Evolutionary conservation across 2,797 vertebrate genomes (phyloP).

Genomic region (Anableps anableps): DNA sequence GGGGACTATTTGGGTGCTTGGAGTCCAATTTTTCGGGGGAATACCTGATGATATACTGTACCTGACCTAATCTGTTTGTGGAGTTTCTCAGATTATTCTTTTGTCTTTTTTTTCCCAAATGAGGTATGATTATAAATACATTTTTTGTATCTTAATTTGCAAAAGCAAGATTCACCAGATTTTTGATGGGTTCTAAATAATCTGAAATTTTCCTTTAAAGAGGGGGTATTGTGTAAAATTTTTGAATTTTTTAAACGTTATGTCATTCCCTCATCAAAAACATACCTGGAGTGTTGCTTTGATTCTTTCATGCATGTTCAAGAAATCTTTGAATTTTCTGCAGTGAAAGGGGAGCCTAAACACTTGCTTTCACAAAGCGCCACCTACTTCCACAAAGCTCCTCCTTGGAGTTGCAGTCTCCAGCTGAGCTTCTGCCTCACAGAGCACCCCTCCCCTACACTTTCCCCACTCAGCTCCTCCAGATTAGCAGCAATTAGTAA

Average conservation of each 20-base stretch:
- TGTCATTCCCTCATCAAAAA: background rate
- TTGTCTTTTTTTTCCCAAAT: background rate
- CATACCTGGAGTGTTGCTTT: background rate
- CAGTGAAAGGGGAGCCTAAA: background rate
- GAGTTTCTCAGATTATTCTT: background rate
- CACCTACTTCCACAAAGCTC: background rate
- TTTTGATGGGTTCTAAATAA: background rate
- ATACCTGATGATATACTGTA: background rate
- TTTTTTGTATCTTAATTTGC: background rate
- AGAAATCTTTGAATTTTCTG: background rate
- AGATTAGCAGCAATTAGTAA: too few relatives aligned
- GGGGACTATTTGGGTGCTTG: background rate
- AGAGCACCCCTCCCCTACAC: background rate
- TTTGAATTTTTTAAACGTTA: background rate
- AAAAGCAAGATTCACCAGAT: background rate
- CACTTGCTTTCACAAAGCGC: background rate
- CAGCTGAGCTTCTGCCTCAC: background rate
- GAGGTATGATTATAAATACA: background rate
- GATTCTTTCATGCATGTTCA: background rate
- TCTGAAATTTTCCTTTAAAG: background rate
- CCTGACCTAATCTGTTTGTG: background rate
- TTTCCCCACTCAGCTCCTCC: too few relatives aligned
- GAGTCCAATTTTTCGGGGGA: background rate
- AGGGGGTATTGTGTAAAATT: background rate
- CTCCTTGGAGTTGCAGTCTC: background rate